Evolutionary conservation across 2,888 invertebrate genomes (phyloP), one percentile per base, ranked within the genome.

Genomic region (Drosophila yooni): DNA sequence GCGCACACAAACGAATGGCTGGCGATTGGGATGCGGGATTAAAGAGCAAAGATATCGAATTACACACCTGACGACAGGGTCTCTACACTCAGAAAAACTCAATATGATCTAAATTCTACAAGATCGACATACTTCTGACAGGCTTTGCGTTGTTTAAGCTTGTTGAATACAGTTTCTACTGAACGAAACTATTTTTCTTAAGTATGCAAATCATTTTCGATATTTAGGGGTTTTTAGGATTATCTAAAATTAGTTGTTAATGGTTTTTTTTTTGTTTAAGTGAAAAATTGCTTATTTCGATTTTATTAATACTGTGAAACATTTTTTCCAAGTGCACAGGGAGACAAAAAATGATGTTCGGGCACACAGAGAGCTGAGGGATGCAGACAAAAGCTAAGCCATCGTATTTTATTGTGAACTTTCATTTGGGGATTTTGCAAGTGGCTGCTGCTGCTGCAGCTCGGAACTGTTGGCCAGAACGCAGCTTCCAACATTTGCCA

Each of bases 41-140:
- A 88, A 92, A 91, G 90, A 86, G 81, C 82, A 89, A 90, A 92
- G 91, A 92, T 92, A 92, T 92, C 92, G 90, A 89, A 90, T 92
- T 92, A 92, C 91, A 89, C 91, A 92, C 91, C 91, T 92, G 91
- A 92, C 87, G 82, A 89, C 84, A 74, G 60, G 62, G 43, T 61
- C 53, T 36, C 52, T 51, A 59, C 52, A 38, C 56, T 38, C 3
- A 8, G 40, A 27, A 29, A 56, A 56, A 56, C 50, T 6, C 15
- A 46, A 25, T 25, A 15, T 21, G 46, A 46, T 4, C 0, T 0
- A 4, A 15, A 25, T 8, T 15, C 15, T 1, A 15, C 15, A 15
- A 46, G 46, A 25, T 46, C 46, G 4, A 2, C 7, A 15, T 15
- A 4, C 13, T 43, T 21, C 11, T 43, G 43, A n/a, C 11, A 21